Evolutionary conservation across 2,113 vertebrate genomes (phyloP).

Genomic region (Vulpes vulpes): DNA sequence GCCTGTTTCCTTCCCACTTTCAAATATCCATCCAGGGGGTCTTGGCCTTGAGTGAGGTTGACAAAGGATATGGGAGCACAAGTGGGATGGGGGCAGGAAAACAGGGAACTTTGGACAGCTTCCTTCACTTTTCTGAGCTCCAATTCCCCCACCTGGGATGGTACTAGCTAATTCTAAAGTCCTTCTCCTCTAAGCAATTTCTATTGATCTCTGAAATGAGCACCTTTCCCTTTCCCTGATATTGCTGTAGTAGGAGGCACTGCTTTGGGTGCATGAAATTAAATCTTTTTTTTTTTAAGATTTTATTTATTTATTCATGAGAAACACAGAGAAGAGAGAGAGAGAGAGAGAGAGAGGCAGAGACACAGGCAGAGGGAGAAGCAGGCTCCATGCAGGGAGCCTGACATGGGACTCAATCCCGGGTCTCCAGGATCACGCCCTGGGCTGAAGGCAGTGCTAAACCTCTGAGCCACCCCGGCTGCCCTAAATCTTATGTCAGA

Average conservation of each 20-base stretch:
- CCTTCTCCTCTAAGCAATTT: constrained; percentile 9
- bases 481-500: not conserved
- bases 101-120: not conserved
- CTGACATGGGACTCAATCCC: too few relatives aligned
- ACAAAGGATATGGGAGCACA: not conserved
- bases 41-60: not conserved
- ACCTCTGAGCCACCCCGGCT: too few relatives aligned
- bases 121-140: not conserved
- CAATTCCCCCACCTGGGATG: not conserved
- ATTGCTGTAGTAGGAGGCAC: not conserved
- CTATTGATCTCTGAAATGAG: not conserved
- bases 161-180: not conserved
- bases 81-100: not conserved
- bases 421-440: too few relatives aligned
- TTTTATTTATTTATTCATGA: too few relatives aligned
- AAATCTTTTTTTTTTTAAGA: not conserved
- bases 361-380: too few relatives aligned
- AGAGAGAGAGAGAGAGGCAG: too few relatives aligned
- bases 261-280: not conserved
- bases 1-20: not conserved
- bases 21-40: not conserved
- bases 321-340: too few relatives aligned
- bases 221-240: not conserved
- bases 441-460: too few relatives aligned
- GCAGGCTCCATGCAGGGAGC: too few relatives aligned